Base-by-base conservation (phyloP, 2,888 invertebrate genomes). In the Eretmocerus hayati region DNA sequence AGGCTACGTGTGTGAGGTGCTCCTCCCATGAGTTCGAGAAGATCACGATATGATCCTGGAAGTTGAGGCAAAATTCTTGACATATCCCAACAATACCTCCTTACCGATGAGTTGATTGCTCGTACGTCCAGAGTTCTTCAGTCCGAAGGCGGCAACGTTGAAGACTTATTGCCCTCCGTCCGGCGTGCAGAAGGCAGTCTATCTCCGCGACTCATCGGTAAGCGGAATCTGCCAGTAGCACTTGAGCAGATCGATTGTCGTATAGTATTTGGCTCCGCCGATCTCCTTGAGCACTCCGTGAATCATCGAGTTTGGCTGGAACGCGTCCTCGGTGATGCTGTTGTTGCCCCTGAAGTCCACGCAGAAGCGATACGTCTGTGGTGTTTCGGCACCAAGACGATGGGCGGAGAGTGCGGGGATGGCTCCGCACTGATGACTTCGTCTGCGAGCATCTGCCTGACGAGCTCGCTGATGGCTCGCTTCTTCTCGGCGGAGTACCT, bases 341-440 rank as follows among this genome's bases (percentile, higher is more conserved):
- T 62, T 61, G 2, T 63, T 55, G 15, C 58, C 48, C 18, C 59
- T 55, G 40, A 58, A 57, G 51, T 53, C 54, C 2, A 55, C 30
- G 49, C 54, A 56, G 32, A 59, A 58, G 5, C 59, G 36, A 2
- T 18, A 48, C 3, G 45, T 33, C 0, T 49, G 13, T 49, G 44
- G 50, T 22, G 56, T 50, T n/a, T n/a, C 19, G 46, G 52, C 8
- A 50, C 50, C 2, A 56, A 31, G 2, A 58, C 54, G 20, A 55
- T 48, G 0, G 59, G 56, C 3, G 56, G 56, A 19, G 53, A 53
- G 48, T 55, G 56, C 8, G 48, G 42, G 1, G 51, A 55, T 2
- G 42, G 11, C 16, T 33, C 35, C 1, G 53, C 55, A 19, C 52
- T 50, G 15, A 59, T 57, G 2, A 60, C 42, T 3, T 52, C 50